Evolutionary conservation across 2,888 invertebrate species (phyloP).

Genomic region (Geotrupes spiniger): DNA sequence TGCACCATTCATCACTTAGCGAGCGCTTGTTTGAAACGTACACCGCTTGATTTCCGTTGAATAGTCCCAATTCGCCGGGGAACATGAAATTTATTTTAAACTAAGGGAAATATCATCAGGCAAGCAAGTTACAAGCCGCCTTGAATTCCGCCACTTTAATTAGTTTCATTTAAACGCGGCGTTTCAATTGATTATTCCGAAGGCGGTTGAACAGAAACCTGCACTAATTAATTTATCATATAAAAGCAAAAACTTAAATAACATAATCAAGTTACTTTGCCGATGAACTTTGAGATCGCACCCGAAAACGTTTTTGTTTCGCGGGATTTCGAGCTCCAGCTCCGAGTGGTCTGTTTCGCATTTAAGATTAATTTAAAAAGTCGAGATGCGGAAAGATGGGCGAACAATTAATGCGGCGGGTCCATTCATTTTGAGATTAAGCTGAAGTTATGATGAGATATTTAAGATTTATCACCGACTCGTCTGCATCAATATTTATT

Average conservation of each 20-base stretch:
- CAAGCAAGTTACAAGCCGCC: conserved; percentile 12
- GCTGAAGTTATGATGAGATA: conserved; percentile 1
- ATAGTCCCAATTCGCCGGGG: conserved; percentile 4
- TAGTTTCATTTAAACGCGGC: conserved; percentile 17
- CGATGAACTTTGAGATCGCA: background rate
- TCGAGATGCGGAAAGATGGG: background rate
- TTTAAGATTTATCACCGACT: background rate
- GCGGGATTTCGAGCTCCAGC: background rate
- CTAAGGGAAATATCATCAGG: conserved; percentile 8
- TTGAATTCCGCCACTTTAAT: conserved; percentile 17
- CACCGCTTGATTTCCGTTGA: conserved; percentile 8
- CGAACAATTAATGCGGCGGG: conserved; percentile 2
- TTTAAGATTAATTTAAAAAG: conserved; percentile 4
- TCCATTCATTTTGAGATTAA: conserved; percentile 6
- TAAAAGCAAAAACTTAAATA: conserved; percentile 5
- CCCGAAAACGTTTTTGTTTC: too few species aligned
- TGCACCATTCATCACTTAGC: conserved; percentile 8
- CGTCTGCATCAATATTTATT: conserved; percentile 2
- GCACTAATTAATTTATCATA: conserved; percentile 1
- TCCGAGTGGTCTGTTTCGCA: background rate
- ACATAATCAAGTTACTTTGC: conserved; percentile 4
- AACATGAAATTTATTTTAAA: conserved; percentile 20
- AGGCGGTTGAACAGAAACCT: conserved; percentile 1
- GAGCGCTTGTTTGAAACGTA: conserved; percentile 5
- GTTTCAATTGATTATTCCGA: conserved; percentile 18